phyloP scores from a whole-genome alignment of 1,140 invertebrate genomes.

The Sesamia nonagrioides region DNA sequence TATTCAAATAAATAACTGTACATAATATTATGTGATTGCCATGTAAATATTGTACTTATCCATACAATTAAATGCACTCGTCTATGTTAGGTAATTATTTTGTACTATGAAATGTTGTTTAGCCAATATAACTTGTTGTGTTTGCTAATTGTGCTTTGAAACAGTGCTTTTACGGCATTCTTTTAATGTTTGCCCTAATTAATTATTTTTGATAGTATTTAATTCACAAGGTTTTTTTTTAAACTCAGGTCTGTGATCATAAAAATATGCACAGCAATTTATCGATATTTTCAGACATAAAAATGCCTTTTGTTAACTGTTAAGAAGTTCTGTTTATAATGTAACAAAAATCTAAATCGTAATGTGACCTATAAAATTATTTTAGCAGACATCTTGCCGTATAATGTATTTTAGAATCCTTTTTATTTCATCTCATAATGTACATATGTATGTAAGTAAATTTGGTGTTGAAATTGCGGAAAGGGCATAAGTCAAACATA shows the following conservation, averaged over 20 bases:
- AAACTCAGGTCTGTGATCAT: not conserved
- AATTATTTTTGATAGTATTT: not conserved
- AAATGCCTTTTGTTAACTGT: not conserved
- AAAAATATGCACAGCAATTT: not conserved
- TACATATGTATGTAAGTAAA: not conserved
- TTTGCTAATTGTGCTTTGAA: constrained; percentile 1
- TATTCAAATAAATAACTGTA: constrained; percentile 40
- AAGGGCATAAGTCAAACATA: too few relatives aligned
- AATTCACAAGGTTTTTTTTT: constrained; percentile 2
- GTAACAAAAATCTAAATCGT: not conserved
- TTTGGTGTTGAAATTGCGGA: not conserved
- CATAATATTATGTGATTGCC: constrained; percentile 42
- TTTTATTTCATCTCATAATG: not conserved
- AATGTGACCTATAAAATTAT: not conserved
- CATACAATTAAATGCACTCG: constrained; percentile 45
- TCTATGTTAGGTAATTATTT: constrained; percentile 48
- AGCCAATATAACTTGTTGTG: constrained; percentile 29
- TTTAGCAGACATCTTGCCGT: not conserved
- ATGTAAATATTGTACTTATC: constrained; percentile 58
- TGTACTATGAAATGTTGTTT: constrained; percentile 58
- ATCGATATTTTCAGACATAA: not conserved
- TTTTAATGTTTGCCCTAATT: constrained; percentile 6
- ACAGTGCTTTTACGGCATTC: constrained; percentile 2
- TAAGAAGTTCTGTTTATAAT: not conserved
- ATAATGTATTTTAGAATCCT: not conserved